These are phyloP conservation scores for Diorhabda elongata DNA, from an alignment of 1,140 invertebrate species.

Conservation along the genomic window DNA sequence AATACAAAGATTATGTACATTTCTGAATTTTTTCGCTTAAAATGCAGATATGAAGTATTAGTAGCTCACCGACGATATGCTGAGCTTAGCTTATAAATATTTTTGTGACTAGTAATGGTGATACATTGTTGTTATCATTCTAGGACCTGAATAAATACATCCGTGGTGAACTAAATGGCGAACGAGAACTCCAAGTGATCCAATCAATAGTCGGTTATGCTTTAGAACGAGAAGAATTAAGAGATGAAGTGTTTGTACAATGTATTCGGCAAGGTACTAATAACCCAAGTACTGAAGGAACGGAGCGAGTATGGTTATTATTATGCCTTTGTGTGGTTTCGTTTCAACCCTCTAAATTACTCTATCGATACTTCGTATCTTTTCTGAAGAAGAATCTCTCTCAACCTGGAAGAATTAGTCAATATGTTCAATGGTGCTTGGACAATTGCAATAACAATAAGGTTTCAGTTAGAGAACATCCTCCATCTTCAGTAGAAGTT, in stretches of 20 bases:
- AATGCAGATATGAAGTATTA: too few relatives aligned
- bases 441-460: constrained; percentile 88
- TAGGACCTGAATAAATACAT: constrained; percentile 85
- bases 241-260: constrained; percentile 87
- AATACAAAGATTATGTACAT: too few relatives aligned
- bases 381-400: constrained; percentile 71
- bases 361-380: constrained; percentile 75
- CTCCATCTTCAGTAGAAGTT: constrained; percentile 89
- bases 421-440: constrained; percentile 91
- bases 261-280: constrained; percentile 81
- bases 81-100: too few relatives aligned
- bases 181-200: constrained; percentile 76
- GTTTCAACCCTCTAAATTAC: constrained; percentile 85
- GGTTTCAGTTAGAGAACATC: constrained; percentile 73
- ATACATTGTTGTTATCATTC: constrained; percentile 27
- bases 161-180: constrained; percentile 76
- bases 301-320: constrained; percentile 82
- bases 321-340: constrained; percentile 85
- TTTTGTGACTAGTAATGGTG: too few relatives aligned
- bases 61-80: too few relatives aligned
- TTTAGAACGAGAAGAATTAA: constrained; percentile 80
- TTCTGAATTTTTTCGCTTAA: too few relatives aligned
- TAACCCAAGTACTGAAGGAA: constrained; percentile 76
- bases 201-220: constrained; percentile 82
- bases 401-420: constrained; percentile 67